These are phyloP conservation scores for Noturus placidus DNA, from an alignment of 2,113 vertebrate species.

Conservation along the genomic window DNA sequence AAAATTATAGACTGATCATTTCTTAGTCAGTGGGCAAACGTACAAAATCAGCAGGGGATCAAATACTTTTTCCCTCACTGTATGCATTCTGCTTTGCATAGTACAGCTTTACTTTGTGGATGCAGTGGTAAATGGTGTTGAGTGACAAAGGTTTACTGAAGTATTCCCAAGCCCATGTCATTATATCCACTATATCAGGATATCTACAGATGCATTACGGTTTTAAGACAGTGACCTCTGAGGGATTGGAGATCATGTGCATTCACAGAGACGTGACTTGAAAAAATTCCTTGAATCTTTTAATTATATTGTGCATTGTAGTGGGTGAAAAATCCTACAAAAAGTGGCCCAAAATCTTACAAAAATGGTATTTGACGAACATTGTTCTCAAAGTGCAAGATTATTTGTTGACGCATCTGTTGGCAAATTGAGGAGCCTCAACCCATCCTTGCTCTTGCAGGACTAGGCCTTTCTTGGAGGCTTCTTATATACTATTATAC, in stretches of 20 bases:
- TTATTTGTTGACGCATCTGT: neutral
- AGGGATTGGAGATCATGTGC: neutral
- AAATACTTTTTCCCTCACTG: no score
- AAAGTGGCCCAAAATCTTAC: neutral
- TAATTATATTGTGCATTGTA: neutral
- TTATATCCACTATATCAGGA: neutral
- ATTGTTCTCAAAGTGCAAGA: neutral
- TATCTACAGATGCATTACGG: neutral
- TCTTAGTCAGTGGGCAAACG: no score
- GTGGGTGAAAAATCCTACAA: no score
- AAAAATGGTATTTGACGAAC: neutral
- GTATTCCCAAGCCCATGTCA: neutral
- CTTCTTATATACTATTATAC: neutral
- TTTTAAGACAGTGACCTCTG: neutral
- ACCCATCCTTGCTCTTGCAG: neutral
- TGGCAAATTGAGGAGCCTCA: neutral
- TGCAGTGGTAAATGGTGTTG: neutral
- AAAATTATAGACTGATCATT: no score
- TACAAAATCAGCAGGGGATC: no score
- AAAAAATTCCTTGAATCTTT: neutral
- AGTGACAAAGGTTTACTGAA: neutral
- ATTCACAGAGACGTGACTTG: neutral
- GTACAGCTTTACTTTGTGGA: no score
- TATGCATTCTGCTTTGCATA: no score
- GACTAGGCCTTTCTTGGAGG: neutral